Evolutionary conservation across 2,797 vertebrate genomes (phyloP).

Genomic region (Coracias cyanogaster): DNA sequence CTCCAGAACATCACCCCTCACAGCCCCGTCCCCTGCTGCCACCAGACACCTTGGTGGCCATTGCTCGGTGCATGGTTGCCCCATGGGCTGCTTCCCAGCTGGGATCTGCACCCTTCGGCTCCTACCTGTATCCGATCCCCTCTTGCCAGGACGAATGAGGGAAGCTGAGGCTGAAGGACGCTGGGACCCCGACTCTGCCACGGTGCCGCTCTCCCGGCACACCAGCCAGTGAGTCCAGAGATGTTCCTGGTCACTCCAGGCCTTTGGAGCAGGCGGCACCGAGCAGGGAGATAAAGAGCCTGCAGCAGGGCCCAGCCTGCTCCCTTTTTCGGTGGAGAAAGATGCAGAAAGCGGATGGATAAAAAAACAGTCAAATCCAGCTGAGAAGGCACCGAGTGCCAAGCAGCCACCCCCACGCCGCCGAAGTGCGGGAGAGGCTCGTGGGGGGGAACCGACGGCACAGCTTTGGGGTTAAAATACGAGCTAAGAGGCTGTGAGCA

Average conservation of each 20-base stretch:
- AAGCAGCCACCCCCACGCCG: neutral
- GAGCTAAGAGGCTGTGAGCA: neutral
- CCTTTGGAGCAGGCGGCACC: neutral
- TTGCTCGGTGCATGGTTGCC: neutral
- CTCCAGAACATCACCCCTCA: accelerated
- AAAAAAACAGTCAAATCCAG: neutral
- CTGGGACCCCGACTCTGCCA: accelerated
- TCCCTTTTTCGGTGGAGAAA: neutral
- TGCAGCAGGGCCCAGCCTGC: neutral
- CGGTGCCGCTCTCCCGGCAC: neutral
- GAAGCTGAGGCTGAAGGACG: neutral
- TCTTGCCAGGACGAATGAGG: neutral
- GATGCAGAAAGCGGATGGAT: neutral
- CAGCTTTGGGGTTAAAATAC: neutral
- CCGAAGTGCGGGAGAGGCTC: neutral
- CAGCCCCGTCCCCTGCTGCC: neutral
- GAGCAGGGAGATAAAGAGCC: neutral
- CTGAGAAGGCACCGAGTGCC: neutral
- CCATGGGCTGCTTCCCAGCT: accelerated
- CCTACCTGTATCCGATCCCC: neutral
- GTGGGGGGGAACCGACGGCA: neutral
- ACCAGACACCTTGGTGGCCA: neutral
- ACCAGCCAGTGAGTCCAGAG: neutral
- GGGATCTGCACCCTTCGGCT: neutral
- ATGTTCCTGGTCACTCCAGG: neutral